Evolutionary conservation across 2,888 invertebrate genomes (phyloP).

Genomic region (Cacoxenus indagator): DNA sequence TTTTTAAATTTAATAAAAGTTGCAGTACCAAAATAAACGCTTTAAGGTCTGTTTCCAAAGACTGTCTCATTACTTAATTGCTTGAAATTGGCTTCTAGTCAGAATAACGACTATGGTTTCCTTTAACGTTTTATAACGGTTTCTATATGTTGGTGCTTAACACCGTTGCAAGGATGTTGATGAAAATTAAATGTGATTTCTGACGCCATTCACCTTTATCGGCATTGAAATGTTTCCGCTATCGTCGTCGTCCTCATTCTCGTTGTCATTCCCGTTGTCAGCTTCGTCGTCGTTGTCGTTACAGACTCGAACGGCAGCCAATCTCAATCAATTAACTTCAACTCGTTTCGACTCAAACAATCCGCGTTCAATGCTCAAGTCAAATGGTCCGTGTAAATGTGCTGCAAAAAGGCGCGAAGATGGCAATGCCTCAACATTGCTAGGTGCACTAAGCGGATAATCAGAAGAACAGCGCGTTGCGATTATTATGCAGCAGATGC

Average conservation of each 20-base stretch:
- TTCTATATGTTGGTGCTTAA: neutral
- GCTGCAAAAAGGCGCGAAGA: neutral
- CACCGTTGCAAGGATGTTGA: neutral
- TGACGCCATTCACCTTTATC: neutral
- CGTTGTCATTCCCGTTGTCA: neutral
- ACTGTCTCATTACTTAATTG: no score
- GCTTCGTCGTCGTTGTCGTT: neutral
- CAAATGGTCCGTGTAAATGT: slow-evolving; percentile 5
- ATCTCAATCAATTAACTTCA: slow-evolving; percentile 12
- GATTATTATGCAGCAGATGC: slow-evolving; percentile 8
- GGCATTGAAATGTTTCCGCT: neutral
- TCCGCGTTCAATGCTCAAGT: neutral
- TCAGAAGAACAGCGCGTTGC: neutral
- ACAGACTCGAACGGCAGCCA: neutral
- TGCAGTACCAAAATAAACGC: no score
- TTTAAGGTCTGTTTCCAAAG: no score
- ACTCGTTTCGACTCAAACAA: neutral
- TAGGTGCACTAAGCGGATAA: slow-evolving; percentile 13
- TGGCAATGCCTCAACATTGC: neutral
- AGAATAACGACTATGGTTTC: neutral
- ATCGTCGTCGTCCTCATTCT: neutral
- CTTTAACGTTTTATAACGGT: neutral
- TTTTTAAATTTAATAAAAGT: no score
- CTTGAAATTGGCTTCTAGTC: no score
- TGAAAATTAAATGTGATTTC: neutral